Conservation (phyloP, 1,140 invertebrate species). For the Cherax quadricarinatus region DNA sequence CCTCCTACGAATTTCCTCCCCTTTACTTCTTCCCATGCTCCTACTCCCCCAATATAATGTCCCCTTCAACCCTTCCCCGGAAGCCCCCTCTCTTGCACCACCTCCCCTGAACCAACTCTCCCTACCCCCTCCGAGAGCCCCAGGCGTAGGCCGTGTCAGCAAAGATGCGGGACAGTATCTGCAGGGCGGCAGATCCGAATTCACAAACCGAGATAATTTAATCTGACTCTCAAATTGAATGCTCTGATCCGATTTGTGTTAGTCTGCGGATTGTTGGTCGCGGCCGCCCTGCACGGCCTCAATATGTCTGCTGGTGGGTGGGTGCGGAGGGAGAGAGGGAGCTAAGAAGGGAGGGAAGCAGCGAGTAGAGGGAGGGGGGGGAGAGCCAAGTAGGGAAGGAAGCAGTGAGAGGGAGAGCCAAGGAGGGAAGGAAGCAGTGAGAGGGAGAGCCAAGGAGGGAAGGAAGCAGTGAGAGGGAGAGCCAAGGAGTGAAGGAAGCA, state of each 20-base stretch:
- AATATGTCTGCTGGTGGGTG: not conserved
- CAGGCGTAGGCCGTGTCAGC: not conserved
- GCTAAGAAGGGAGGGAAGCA: not conserved
- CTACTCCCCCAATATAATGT: not conserved
- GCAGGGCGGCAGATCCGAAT: constrained; percentile 12
- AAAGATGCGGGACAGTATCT: constrained; percentile 10
- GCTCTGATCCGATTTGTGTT: constrained; percentile 38
- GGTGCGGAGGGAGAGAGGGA: not conserved
- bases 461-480: not conserved
- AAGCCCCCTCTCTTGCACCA: not conserved
- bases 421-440: not conserved
- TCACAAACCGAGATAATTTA: constrained; percentile 46
- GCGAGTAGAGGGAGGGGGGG: not conserved
- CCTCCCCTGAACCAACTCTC: not conserved
- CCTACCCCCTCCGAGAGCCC: not conserved
- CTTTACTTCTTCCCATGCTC: not conserved
- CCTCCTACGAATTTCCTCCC: not conserved
- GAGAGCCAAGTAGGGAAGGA: not conserved
- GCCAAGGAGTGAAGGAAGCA: not conserved
- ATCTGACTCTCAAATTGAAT: constrained; percentile 38
- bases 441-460: not conserved
- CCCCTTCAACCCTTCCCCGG: not conserved
- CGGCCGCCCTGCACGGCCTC: not conserved
- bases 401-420: not conserved
- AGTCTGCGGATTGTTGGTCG: constrained; percentile 30